Base-by-base conservation (phyloP, 2,888 invertebrate genomes). In the Andricus curvator region DNA sequence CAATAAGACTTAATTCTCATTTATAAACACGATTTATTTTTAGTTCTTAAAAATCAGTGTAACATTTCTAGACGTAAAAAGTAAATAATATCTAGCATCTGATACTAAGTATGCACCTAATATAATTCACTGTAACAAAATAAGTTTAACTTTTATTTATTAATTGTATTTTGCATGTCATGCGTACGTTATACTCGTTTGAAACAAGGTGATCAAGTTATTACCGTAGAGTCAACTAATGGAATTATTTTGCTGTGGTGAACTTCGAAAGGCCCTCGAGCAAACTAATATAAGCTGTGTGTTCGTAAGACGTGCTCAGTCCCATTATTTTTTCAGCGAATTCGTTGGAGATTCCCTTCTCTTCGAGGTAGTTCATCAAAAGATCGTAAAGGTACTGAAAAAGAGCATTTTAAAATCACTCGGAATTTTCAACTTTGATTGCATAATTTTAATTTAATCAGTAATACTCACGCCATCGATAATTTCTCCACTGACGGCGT, bases 351-450 rank as follows among this genome's bases (percentile, higher is more conserved):
- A 99, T 94, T 56, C 99, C 99, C 88, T 99, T 97, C 92, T 99
- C 99, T 93, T 99, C 99, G 81, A 99, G 94, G 86, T 98, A 94
- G 91, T 99, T 98, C 96, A 99, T 97, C 85, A 99, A 94, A 74
- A 98, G 94, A 92, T 99, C 99, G 91, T 99, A 99, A 78, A 99
- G 94, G 90, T 98, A 98, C 97, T 98, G 94, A 95, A 95, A 89
- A 83, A 84, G 68, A 81, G 37, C 64, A 64, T 22, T 15, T 13
- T 5, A 15, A 80, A 68, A 68, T 70, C n/a, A 4, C 25, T 15
- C 15, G 4, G 33, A 33, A n/a, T 33, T 5, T 33, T 33, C 11
- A 13, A 17, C 8, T 41, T 56, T 22, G 11, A 62, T 60, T 48
- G 9, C 0, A 15, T 13, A 83, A 78, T 56, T 20, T 20, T 78